These are phyloP conservation scores for Thymelicus lineola DNA, from an alignment of 2,888 invertebrate genomes.

Conservation along the genomic window DNA sequence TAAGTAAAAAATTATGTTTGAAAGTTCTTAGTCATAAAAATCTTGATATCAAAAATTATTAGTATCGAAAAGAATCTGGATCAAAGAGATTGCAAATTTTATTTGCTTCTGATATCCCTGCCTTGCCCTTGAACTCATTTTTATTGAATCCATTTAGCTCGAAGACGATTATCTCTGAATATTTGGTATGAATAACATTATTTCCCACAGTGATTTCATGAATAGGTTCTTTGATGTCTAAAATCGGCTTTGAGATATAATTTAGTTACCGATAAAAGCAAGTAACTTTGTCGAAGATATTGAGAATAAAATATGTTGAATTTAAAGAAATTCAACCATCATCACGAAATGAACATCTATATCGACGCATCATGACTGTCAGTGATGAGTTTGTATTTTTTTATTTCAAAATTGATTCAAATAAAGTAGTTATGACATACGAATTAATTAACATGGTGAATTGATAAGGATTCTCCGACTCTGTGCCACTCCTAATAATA, in stretches of 20 bases:
- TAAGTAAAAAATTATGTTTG: neutral
- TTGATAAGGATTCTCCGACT: no score
- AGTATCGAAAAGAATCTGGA: neutral
- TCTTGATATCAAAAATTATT: conserved; percentile 3
- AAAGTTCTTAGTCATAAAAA: neutral
- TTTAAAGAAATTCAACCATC: no score
- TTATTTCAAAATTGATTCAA: no score
- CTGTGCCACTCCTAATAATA: no score
- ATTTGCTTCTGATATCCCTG: neutral
- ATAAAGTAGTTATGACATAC: no score
- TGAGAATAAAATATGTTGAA: no score
- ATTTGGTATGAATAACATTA: conserved; percentile 21
- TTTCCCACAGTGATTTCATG: conserved; percentile 9
- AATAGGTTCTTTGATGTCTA: neutral
- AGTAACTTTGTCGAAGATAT: no score
- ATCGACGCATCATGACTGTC: no score
- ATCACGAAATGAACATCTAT: no score
- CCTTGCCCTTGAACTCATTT: conserved; percentile 13
- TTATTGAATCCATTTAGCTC: conserved; percentile 20
- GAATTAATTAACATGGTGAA: no score
- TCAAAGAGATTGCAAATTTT: conserved; percentile 19
- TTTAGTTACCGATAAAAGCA: conserved; percentile 1
- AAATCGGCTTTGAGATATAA: conserved; percentile 1
- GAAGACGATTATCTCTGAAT: conserved; percentile 15
- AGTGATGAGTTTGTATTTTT: no score